These are phyloP conservation scores for Myodes glareolus DNA, from an alignment of 2,113 vertebrate genomes.

Conservation along the genomic window DNA sequence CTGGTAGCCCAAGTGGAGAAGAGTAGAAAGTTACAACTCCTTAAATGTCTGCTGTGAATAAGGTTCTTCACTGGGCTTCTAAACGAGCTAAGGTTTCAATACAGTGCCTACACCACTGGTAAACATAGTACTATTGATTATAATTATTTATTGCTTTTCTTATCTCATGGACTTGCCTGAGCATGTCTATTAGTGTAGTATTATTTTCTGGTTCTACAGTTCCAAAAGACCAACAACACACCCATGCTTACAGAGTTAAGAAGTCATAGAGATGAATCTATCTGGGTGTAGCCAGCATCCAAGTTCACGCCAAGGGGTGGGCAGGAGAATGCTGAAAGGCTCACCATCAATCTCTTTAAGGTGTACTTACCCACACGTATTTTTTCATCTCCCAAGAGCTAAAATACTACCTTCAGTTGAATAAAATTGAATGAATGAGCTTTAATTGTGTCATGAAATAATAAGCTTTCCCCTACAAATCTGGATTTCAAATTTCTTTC, in stretches of 20 bases:
- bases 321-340: neutral
- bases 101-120: neutral
- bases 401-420: neutral
- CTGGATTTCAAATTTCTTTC: constrained; percentile 44
- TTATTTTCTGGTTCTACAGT: constrained; percentile 44
- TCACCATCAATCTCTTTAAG: neutral
- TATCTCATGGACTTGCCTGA: constrained; percentile 17
- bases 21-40: neutral
- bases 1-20: neutral
- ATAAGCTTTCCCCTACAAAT: neutral
- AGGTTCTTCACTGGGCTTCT: neutral
- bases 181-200: neutral
- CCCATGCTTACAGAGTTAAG: neutral
- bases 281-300: neutral
- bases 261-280: neutral
- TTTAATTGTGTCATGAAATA: constrained; percentile 27
- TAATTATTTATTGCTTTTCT: constrained; percentile 19
- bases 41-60: neutral
- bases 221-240: neutral
- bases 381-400: neutral
- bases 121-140: neutral
- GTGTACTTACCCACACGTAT: neutral
- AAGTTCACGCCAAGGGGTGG: neutral
- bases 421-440: constrained; percentile 35
- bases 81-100: neutral